phyloP scores from a whole-genome alignment of 2,113 vertebrate genomes.

The Saguinus midas region DNA sequence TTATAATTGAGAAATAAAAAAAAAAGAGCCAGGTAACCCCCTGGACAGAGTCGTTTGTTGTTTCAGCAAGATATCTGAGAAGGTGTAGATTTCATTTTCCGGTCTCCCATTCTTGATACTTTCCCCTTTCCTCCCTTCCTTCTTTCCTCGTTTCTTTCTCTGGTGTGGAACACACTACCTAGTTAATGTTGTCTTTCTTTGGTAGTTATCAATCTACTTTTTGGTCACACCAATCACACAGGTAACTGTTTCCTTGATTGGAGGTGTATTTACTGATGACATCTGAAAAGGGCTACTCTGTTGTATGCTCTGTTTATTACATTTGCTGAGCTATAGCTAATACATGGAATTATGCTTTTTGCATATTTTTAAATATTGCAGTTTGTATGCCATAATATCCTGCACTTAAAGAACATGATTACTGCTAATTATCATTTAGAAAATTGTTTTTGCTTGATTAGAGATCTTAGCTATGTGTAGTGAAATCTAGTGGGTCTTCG shows the following conservation, averaged over 20 bases:
- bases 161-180: not conserved
- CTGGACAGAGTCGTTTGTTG: not conserved
- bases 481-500: slow-evolving; percentile 71
- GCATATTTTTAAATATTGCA: not conserved
- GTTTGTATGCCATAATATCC: slow-evolving; percentile 60
- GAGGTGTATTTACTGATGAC: not conserved
- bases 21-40: not conserved
- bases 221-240: not conserved
- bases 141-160: not conserved
- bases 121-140: not conserved
- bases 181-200: not conserved
- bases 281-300: not conserved
- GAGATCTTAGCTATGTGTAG: slow-evolving; percentile 59
- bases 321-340: not conserved
- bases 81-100: not conserved
- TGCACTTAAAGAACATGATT: slow-evolving; percentile 70
- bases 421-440: slow-evolving; percentile 74
- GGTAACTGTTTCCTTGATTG: not conserved
- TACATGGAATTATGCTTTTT: slow-evolving; percentile 27
- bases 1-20: not conserved
- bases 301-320: not conserved
- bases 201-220: not conserved
- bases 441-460: slow-evolving; percentile 76
- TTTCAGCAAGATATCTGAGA: slow-evolving; percentile 14
- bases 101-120: not conserved